These are phyloP conservation scores for Phaethornis superciliosus DNA, from an alignment of 2,113 vertebrate species.

Conservation along the genomic window DNA sequence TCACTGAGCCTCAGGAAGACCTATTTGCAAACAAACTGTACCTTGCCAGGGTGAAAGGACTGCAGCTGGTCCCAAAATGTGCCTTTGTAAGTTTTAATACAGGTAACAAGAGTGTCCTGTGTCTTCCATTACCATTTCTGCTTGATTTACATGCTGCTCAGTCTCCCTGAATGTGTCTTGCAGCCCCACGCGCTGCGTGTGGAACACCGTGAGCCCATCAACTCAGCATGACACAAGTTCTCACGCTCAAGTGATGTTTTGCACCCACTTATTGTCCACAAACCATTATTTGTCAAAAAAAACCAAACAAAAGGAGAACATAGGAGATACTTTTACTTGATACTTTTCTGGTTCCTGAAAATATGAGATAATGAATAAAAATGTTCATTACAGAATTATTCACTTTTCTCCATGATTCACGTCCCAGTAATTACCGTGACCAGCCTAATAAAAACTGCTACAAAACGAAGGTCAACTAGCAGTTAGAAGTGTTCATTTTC, in stretches of 20 bases:
- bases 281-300: slow-evolving; percentile 73
- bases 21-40: background rate
- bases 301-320: slow-evolving; percentile 73
- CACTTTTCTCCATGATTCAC: slow-evolving; percentile 94
- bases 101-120: background rate
- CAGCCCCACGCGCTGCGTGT: background rate
- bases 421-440: slow-evolving; percentile 95
- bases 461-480: slow-evolving; percentile 99
- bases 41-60: background rate
- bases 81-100: background rate
- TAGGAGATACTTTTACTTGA: slow-evolving; percentile 30
- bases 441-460: slow-evolving; percentile 93
- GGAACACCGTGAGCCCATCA: background rate
- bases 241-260: background rate
- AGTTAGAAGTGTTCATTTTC: slow-evolving; percentile 99
- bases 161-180: background rate
- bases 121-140: background rate
- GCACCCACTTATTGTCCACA: slow-evolving; percentile 62
- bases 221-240: background rate
- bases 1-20: background rate
- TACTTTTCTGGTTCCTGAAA: slow-evolving; percentile 77
- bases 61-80: background rate
- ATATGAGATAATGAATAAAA: slow-evolving; percentile 91
- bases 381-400: slow-evolving; percentile 95
- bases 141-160: background rate